Conservation (phyloP, 2,797 vertebrate species). For the Silurus lanzhouensis region DNA sequence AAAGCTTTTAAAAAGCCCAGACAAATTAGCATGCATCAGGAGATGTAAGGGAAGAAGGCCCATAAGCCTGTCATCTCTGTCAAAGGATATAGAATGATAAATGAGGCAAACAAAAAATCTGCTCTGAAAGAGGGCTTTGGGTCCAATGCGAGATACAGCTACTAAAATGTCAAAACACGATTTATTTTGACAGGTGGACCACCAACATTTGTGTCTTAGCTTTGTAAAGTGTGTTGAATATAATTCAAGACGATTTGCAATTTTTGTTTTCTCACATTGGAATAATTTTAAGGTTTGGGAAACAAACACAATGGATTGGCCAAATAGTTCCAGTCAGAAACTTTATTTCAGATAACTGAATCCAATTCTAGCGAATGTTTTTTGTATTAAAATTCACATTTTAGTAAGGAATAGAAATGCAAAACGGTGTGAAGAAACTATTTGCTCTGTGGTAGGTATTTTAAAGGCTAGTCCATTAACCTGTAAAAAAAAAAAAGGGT, state of each 20-base stretch:
- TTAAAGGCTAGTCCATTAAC: conserved; percentile 31
- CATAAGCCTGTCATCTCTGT: conserved; percentile 56
- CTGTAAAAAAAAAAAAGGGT: conserved; percentile 48
- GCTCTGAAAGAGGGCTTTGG: conserved; percentile 54
- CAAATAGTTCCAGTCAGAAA: not conserved
- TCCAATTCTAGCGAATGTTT: not conserved
- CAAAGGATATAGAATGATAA: conserved; percentile 61
- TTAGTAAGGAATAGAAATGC: not conserved
- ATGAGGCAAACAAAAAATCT: conserved; percentile 59
- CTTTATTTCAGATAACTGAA: not conserved
- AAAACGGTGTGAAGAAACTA: not conserved
- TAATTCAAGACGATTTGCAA: not conserved
- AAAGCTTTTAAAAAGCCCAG: conserved; percentile 61
- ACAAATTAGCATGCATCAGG: conserved; percentile 57
- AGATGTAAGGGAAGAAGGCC: conserved; percentile 49
- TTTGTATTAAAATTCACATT: not conserved
- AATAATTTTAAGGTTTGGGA: not conserved
- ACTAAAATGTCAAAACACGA: conserved; percentile 34
- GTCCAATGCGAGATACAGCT: conserved; percentile 56
- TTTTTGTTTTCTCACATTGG: not conserved
- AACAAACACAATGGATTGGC: not conserved
- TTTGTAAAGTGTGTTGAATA: not conserved
- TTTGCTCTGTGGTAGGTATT: not conserved
- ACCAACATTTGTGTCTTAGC: conserved; percentile 23
- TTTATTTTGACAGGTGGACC: conserved; percentile 37